A percentile compares a stretch with the other conserved stretches of the same genome.
Conservation (phyloP, 2,797 vertebrate genomes). For the Centropyge bicolor region DNA sequence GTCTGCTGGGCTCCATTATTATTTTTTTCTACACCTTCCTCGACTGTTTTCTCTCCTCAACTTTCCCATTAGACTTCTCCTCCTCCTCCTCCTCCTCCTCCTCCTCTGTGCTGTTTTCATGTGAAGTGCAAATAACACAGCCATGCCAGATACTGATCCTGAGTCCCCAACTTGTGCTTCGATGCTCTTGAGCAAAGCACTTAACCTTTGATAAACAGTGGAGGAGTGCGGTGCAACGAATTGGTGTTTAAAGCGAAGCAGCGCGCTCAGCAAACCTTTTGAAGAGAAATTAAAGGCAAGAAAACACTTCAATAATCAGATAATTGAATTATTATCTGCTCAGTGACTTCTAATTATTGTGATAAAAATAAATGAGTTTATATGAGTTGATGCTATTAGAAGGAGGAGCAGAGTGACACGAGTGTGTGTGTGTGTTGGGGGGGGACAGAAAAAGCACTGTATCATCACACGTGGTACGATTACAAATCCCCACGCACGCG, state of each 20-base stretch:
- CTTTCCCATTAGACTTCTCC: neutral
- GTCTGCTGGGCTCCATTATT: neutral
- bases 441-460: slow-evolving; percentile 3
- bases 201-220: slow-evolving; percentile 23
- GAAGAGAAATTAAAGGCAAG: slow-evolving; percentile 37
- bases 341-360: slow-evolving; percentile 58
- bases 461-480: slow-evolving; percentile 6
- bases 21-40: neutral
- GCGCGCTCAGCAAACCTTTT: slow-evolving; percentile 40
- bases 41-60: neutral
- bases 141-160: neutral
- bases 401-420: neutral
- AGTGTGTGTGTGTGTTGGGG: slow-evolving; percentile 3
- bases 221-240: slow-evolving; percentile 15
- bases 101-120: neutral
- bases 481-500: neutral
- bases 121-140: neutral
- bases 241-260: slow-evolving; percentile 32
- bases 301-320: slow-evolving; percentile 49
- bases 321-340: slow-evolving; percentile 62
- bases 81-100: neutral
- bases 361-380: slow-evolving; percentile 46
- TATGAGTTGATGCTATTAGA: neutral
- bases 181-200: slow-evolving; percentile 25
- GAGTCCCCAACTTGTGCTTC: slow-evolving; percentile 7